Conservation (phyloP, 2,797 vertebrate genomes). For the Luscinia megarhynchos region DNA sequence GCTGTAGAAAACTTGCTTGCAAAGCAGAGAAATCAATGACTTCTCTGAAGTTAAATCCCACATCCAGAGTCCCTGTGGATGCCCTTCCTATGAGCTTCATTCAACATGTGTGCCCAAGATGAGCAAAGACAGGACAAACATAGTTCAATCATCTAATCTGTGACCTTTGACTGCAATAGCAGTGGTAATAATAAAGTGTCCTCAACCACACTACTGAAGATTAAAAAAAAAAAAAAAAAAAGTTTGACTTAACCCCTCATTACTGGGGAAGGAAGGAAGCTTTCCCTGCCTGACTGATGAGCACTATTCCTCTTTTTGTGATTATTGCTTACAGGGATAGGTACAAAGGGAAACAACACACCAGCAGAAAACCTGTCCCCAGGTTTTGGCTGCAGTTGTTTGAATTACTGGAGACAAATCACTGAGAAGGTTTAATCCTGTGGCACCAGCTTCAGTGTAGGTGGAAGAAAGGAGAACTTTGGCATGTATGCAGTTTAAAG, state of each 20-base stretch:
- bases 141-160: not conserved
- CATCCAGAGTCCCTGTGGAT: not conserved
- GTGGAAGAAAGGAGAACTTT: not conserved
- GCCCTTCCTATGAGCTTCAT: not conserved
- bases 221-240: not conserved
- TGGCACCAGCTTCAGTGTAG: not conserved
- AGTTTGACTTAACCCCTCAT: not conserved
- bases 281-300: not conserved
- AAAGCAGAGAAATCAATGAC: not conserved
- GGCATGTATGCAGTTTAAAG: not conserved
- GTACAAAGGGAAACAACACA: not conserved
- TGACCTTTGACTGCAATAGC: not conserved
- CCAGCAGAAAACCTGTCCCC: not conserved
- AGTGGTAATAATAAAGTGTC: not conserved
- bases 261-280: not conserved
- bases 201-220: not conserved
- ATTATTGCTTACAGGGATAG: not conserved
- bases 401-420: not conserved
- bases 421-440: not conserved
- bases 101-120: not conserved
- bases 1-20: not conserved
- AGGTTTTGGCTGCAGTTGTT: not conserved
- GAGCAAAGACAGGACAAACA: not conserved
- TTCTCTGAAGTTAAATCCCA: not conserved
- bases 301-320: not conserved